phyloP scores from a whole-genome alignment of 2,888 invertebrate genomes.

The Atrina japonica region DNA sequence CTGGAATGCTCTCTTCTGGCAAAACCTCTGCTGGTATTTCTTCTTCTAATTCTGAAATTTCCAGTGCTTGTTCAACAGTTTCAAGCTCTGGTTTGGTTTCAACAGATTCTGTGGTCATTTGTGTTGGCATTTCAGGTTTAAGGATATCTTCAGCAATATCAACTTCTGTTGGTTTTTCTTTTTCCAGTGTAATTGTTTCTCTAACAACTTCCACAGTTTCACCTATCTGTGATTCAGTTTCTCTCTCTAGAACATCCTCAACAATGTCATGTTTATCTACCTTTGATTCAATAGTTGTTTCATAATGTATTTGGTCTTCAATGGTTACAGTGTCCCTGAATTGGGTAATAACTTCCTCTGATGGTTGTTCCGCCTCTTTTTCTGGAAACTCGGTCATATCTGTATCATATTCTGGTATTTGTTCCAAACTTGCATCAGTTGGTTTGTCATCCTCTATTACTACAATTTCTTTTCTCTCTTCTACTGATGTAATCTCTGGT shows the following conservation, averaged over 20 bases:
- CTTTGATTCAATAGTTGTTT: too few species aligned
- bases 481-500: not conserved
- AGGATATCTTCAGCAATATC: constrained; percentile 1
- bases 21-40: constrained; percentile 32
- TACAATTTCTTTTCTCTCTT: constrained; percentile 9
- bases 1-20: constrained; percentile 14
- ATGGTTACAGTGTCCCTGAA: not conserved
- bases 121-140: constrained; percentile 39
- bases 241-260: not conserved
- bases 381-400: constrained; percentile 53
- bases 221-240: constrained; percentile 29
- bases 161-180: constrained; percentile 43
- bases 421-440: constrained; percentile 3
- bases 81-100: too few species aligned
- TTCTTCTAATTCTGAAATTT: constrained; percentile 36
- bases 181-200: constrained; percentile 39
- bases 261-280: too few species aligned
- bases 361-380: constrained; percentile 15
- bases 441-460: constrained; percentile 30
- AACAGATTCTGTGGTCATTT: not conserved
- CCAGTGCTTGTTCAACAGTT: too few species aligned
- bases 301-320: too few species aligned
- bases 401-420: constrained; percentile 2
- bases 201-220: constrained; percentile 32
- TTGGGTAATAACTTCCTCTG: constrained; percentile 6